These are phyloP conservation scores for Neostethus bicornis DNA, from an alignment of 2,797 vertebrate genomes.

Conservation along the genomic window DNA sequence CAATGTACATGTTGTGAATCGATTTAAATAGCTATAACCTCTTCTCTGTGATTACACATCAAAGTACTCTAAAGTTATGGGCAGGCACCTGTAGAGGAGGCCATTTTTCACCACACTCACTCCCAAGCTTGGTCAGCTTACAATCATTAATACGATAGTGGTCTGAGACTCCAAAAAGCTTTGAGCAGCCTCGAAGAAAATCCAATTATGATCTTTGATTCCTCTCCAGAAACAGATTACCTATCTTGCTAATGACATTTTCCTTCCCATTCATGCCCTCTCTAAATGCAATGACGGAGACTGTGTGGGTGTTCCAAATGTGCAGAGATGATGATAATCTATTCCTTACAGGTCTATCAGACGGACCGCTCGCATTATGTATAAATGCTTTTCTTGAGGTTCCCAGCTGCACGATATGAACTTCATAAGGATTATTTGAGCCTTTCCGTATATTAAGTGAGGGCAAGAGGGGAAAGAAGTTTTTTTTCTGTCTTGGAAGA, in stretches of 20 bases:
- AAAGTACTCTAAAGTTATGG: constrained; percentile 41
- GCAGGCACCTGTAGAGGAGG: constrained; percentile 43
- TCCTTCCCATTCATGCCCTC: constrained; percentile 70
- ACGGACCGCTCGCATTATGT: constrained; percentile 65
- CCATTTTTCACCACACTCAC: constrained; percentile 44
- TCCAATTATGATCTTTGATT: constrained; percentile 79
- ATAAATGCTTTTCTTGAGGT: constrained; percentile 62
- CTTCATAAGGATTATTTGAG: constrained; percentile 58
- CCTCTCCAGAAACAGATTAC: constrained; percentile 76
- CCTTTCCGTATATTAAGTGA: constrained; percentile 48
- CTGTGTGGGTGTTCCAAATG: constrained; percentile 66
- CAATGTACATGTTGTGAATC: constrained; percentile 23
- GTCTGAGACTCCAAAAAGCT: constrained; percentile 64
- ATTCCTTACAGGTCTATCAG: constrained; percentile 72
- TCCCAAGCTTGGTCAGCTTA: constrained; percentile 53
- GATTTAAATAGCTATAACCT: constrained; percentile 28
- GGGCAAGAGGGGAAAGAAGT: constrained; percentile 33
- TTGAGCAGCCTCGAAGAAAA: constrained; percentile 74
- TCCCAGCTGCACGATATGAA: constrained; percentile 56
- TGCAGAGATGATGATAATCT: constrained; percentile 59
- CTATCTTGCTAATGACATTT: constrained; percentile 76
- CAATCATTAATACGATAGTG: constrained; percentile 67
- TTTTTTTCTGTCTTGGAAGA: constrained; percentile 23
- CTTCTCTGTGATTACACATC: constrained; percentile 8
- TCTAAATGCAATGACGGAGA: constrained; percentile 69